These are phyloP conservation scores for Darevskia mixta DNA, from an alignment of 2,797 vertebrate genomes.

Conservation along the genomic window DNA sequence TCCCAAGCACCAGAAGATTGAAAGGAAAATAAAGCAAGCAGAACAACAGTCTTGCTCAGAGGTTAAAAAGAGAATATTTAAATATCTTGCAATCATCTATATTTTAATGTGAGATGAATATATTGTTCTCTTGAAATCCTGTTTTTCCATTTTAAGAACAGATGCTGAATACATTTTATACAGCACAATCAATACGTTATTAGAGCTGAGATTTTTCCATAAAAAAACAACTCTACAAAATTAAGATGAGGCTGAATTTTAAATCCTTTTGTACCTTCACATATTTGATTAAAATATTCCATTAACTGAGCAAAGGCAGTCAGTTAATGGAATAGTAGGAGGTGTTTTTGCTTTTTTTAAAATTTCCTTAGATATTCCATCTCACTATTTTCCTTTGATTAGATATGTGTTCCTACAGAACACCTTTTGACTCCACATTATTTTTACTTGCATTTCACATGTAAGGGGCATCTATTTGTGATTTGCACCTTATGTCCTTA, in stretches of 20 bases:
- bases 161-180: constrained; percentile 25
- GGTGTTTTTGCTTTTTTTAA: too few species aligned
- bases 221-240: constrained; percentile 19
- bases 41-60: constrained; percentile 3
- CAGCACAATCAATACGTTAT: constrained; percentile 10
- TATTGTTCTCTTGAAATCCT: not conserved
- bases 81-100: constrained; percentile 21
- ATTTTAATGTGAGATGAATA: not conserved
- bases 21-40: not conserved
- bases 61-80: not conserved
- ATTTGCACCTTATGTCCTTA: too few species aligned
- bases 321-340: not conserved
- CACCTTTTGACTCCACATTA: not conserved
- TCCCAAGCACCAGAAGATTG: not conserved
- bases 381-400: too few species aligned
- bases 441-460: not conserved
- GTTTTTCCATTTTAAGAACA: constrained; percentile 9
- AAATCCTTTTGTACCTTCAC: constrained; percentile 19
- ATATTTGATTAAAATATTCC: not conserved
- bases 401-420: too few species aligned
- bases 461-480: too few species aligned
- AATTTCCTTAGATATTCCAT: too few species aligned
- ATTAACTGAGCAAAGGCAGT: constrained; percentile 8
- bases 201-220: not conserved
- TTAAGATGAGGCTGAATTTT: constrained; percentile 35